Percentiles rank a stretch among this genome's conserved stretches.
Conservation (phyloP, 1,140 invertebrate species). For the Drosophila aff. region DNA sequence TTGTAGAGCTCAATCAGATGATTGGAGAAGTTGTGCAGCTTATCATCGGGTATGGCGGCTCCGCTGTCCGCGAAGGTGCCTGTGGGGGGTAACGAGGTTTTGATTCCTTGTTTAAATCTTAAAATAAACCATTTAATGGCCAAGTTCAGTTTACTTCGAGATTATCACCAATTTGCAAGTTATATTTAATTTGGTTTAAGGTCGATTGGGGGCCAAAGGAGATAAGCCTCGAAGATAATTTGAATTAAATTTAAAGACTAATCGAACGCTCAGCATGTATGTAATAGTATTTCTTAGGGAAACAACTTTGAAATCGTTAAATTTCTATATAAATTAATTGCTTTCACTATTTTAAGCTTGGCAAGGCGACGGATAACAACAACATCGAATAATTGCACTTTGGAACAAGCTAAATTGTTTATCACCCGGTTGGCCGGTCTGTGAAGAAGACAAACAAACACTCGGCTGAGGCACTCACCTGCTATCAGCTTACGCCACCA, state of each 20-base stretch:
- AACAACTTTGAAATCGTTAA: background rate
- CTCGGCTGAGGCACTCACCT: constrained; percentile 39
- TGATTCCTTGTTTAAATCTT: background rate
- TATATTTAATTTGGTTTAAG: constrained; percentile 6
- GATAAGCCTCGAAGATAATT: background rate
- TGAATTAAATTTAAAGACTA: background rate
- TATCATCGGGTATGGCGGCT: constrained; percentile 82
- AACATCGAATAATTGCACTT: constrained; percentile 23
- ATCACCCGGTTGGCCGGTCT: constrained; percentile 15
- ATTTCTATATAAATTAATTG: background rate
- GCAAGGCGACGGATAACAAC: constrained; percentile 1
- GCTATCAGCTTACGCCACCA: constrained; percentile 90
- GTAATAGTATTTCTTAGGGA: background rate
- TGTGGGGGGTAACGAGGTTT: constrained; percentile 9
- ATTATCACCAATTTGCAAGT: constrained; percentile 1
- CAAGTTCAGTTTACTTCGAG: background rate
- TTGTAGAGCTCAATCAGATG: constrained; percentile 89
- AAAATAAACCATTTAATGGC: background rate
- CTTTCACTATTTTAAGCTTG: background rate
- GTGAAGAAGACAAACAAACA: constrained; percentile 28
- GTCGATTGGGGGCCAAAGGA: constrained; percentile 1
- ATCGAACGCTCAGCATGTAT: background rate
- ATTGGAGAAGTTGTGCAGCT: constrained; percentile 87
- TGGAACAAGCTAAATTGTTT: constrained; percentile 35
- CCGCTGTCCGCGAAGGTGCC: constrained; percentile 80